Conservation (phyloP, 1,140 invertebrate genomes). For the Drosophila ananassae region DNA sequence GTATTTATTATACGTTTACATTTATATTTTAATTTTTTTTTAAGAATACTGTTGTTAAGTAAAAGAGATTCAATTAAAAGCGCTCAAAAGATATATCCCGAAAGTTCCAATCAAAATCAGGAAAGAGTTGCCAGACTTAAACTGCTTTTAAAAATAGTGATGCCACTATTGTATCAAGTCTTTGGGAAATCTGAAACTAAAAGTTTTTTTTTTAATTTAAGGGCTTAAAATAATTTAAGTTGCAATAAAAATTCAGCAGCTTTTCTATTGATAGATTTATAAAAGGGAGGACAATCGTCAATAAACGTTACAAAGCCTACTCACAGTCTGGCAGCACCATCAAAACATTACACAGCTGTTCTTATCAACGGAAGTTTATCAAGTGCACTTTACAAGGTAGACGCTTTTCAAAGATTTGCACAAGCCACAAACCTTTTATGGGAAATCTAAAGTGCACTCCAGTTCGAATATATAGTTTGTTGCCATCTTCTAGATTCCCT, state of each 20-base stretch:
- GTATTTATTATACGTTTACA: too few relatives aligned
- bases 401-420: conserved; percentile 17
- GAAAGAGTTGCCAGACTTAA: background rate
- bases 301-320: background rate
- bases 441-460: conserved; percentile 50
- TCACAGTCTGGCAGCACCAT: background rate
- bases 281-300: too few relatives aligned
- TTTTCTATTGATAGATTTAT: too few relatives aligned
- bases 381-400: conserved; percentile 40
- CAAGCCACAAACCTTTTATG: conserved; percentile 12
- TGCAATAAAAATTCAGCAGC: too few relatives aligned
- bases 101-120: background rate
- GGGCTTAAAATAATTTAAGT: too few relatives aligned
- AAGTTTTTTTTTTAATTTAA: too few relatives aligned
- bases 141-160: too few relatives aligned
- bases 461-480: conserved; percentile 24
- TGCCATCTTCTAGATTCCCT: conserved; percentile 31
- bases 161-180: background rate
- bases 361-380: conserved; percentile 26
- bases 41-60: background rate
- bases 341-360: conserved; percentile 24
- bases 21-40: too few relatives aligned
- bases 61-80: background rate
- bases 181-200: too few relatives aligned
- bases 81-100: background rate